Evolutionary conservation across 1,140 invertebrate species (phyloP), one percentile per base, ranked within the genome.

Genomic region (Probaryconus sp.): DNA sequence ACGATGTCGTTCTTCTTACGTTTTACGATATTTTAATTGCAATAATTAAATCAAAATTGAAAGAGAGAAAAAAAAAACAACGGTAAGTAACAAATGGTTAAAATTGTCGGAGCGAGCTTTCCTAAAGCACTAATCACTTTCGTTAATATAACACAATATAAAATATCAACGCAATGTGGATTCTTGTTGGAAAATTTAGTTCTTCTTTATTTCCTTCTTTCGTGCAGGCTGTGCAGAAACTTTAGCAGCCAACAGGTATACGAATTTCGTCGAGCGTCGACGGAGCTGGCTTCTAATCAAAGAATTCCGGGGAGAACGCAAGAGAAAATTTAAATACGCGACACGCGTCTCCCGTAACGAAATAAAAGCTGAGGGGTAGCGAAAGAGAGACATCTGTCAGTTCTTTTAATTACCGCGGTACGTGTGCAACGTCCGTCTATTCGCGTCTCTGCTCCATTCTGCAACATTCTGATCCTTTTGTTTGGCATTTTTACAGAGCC

Each of bases 361-460:
- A 87, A 87, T 87, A 86, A 87, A 87, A 85, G 78, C 80, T 70
- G 71, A 81, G 70, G 72, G 67, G 68, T 58, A 42, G 69, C 72
- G 45, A 79, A 73, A 77, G 79, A 82, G 76, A 82, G 81, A 82
- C 83, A 86, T 85, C 82, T 85, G 86, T 85, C 83, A 84, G 85
- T 85, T 86, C 85, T 86, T 87, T 87, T 87, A 87, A 86, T 87
- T 87, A 85, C 81, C 78, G 73, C 77, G 67, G 69, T 82, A 86
- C 85, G 85, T 86, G 84, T 79, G 78, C 79, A 77, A 73, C 76
- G 77, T 78, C 78, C 71, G 63, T 75, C 63, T 55, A 65, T 77
- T 47, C 70, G 24, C 9, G 56, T 58, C 73, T 73, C 64, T 50
- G 51, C 50, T 60, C 50, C 55, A 30, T 14, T n/a, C n/a, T 43